Percentiles rank a stretch among this genome's conserved stretches.
Conservation (phyloP, 2,113 vertebrate genomes). For the Meles meles region DNA sequence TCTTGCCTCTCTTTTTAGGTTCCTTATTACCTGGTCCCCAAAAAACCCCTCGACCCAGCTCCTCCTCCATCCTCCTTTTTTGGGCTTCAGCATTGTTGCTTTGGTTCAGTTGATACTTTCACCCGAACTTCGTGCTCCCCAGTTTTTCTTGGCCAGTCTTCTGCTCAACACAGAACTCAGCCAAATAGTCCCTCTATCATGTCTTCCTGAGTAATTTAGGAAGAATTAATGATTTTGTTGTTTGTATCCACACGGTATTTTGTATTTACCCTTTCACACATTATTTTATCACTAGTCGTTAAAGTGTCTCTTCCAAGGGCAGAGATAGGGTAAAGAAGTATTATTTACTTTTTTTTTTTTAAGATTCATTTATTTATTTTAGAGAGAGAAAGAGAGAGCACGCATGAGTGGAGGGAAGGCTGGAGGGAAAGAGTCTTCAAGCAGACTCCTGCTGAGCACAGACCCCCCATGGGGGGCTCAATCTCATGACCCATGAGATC, state of each 20-base stretch:
- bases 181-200: neutral
- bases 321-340: neutral
- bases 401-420: neutral
- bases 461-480: neutral
- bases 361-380: neutral
- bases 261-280: neutral
- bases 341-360: neutral
- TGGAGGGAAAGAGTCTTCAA: neutral
- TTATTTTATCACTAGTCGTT: neutral
- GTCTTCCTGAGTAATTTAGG: neutral
- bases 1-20: neutral
- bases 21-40: neutral
- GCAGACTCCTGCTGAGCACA: neutral
- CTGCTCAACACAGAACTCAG: neutral
- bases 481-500: neutral
- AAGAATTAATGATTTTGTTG: neutral
- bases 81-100: neutral
- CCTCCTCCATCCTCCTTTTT: neutral
- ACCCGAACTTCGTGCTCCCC: too few relatives aligned
- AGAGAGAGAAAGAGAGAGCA: neutral
- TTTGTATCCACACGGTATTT: neutral
- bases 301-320: neutral
- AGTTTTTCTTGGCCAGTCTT: neutral
- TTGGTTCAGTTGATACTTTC: neutral
- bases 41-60: fast-evolving